phyloP scores from a whole-genome alignment of 2,797 vertebrate genomes.

The Liparis tanakae region DNA sequence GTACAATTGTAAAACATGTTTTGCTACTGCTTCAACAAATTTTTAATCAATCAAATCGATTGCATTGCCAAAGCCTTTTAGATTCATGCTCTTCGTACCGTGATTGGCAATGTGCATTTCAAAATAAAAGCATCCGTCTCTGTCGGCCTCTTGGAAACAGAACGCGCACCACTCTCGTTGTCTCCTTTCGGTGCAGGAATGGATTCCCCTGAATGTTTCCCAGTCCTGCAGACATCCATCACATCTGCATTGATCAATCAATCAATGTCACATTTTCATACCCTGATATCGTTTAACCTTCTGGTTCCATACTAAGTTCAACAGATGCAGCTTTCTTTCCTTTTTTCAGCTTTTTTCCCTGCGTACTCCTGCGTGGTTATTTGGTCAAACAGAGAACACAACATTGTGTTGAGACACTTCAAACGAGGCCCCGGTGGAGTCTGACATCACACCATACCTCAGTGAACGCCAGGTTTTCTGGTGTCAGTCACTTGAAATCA shows the following conservation, averaged over 20 bases:
- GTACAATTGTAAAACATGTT: too few species aligned
- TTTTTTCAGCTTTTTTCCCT: background rate
- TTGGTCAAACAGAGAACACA: conserved; percentile 26
- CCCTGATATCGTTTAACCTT: background rate
- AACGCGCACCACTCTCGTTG: background rate
- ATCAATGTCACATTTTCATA: background rate
- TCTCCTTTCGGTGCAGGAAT: background rate
- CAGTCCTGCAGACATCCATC: background rate
- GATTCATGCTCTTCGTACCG: background rate
- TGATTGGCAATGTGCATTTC: background rate
- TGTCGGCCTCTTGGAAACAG: background rate
- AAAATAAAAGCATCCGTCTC: background rate
- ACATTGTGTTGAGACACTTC: conserved; percentile 4
- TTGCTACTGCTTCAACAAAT: background rate
- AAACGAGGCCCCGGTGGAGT: background rate
- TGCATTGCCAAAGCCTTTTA: background rate
- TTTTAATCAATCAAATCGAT: background rate
- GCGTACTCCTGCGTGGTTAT: conserved; percentile 12
- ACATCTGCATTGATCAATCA: background rate
- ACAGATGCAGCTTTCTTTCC: background rate
- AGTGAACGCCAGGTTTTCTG: conserved; percentile 28
- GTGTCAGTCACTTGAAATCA: conserved; percentile 51
- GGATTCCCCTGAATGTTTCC: background rate
- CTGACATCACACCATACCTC: conserved; percentile 29
- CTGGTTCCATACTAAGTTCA: background rate